Base-by-base conservation (phyloP, 2,797 vertebrate genomes). In the Cichlasoma orientale region DNA sequence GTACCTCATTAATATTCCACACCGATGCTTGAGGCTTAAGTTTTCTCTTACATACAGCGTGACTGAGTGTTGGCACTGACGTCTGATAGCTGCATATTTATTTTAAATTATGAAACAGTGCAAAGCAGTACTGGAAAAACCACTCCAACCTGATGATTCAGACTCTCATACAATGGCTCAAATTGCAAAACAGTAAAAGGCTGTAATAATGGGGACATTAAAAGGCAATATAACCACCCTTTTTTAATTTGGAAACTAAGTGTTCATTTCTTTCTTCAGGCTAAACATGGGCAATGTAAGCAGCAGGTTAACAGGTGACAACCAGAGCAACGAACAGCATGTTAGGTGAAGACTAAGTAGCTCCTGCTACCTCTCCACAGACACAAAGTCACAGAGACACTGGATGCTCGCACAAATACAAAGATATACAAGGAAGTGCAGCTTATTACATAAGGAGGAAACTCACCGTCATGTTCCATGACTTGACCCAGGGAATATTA, bases 391-490 rank as follows among this genome's bases (percentile, higher is more conserved):
- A 79, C 19, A 23, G 38, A 83, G 74, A 63, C 19, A 57, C 18
- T 27, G 59, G 56, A 74, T 16, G 74, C 66, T 73, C 25, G 57
- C 50, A 75, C 27, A 73, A 21, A 55, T 14, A 21, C 5, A 73
- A 16, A 38, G 14, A 78, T 13, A 68, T 21, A 72, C 7, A 77
- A 69, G 78, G 75, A 78, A 82, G 61, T 72, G 36, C n/a, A 52
- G 31, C 12, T 59, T 33, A 56, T 68, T 53, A 58, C 33, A 29
- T 16, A 14, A 77, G 61, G 71, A 87, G 61, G 82, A 56, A 92
- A 96, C 97, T 97, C 96, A 98, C 97, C 96, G 77, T 95, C 89
- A 87, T 96, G 95, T 93, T 98, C 97, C 97, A 98, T 98, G 94
- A 95, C 94, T 92, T 88, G 93, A 90, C 86, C 86, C 92, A 76